These are phyloP conservation scores for Pterobdella sp. DNA, from an alignment of 2,888 invertebrate species.

Conservation along the genomic window DNA sequence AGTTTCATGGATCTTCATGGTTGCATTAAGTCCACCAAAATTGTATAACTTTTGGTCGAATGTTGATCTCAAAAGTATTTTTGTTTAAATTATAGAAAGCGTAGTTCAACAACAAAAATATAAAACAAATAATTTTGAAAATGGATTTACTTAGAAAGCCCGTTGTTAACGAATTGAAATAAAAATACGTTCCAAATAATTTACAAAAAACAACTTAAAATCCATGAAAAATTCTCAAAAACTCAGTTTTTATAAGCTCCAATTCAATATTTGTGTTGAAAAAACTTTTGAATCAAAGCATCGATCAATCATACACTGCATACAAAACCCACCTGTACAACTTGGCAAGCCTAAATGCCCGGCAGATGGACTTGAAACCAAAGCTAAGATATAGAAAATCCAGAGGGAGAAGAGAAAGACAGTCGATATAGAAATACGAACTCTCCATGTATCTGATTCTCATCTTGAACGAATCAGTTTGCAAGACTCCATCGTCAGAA, in stretches of 20 bases:
- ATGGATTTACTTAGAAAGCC: too few species aligned
- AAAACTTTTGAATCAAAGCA: too few species aligned
- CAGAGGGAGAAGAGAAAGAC: conserved; percentile 88
- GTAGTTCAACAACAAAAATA: too few species aligned
- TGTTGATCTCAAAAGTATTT: too few species aligned
- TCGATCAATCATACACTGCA: neutral
- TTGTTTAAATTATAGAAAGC: too few species aligned
- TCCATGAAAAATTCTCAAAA: neutral
- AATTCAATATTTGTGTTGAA: neutral
- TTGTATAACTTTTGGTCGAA: too few species aligned
- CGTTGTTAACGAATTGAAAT: too few species aligned
- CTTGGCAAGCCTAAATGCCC: conserved; percentile 89
- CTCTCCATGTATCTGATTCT: conserved; percentile 95
- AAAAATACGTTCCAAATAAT: too few species aligned
- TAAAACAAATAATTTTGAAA: too few species aligned
- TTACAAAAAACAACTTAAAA: too few species aligned
- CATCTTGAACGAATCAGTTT: conserved; percentile 85
- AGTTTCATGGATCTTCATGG: too few species aligned
- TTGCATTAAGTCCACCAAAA: too few species aligned
- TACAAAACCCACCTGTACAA: conserved; percentile 96
- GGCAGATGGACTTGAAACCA: conserved; percentile 82
- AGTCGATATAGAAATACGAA: conserved; percentile 94
- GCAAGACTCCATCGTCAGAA: conserved; percentile 91
- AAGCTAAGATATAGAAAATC: conserved; percentile 96
- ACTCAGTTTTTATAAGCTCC: neutral